Base-by-base conservation (phyloP, 1,140 invertebrate genomes). In the Hypothenemus hampei region DNA sequence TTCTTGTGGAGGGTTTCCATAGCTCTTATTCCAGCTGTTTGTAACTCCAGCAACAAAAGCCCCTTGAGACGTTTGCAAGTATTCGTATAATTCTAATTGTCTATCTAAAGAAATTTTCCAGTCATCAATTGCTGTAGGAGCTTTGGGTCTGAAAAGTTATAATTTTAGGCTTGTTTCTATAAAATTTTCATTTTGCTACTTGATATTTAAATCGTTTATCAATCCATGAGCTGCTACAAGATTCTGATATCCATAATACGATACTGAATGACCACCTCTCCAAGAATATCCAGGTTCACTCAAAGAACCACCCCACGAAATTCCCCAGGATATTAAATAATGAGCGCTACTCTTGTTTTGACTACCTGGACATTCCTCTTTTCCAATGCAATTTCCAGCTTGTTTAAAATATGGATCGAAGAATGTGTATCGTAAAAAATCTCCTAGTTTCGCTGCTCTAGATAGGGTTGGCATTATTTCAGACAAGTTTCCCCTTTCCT, bases 341-440 rank as follows among this genome's bases (percentile, higher is more conserved):
- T 54, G 57, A 13, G 57, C 15, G 23, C 43, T 53, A n/a, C 29
- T 44, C 23, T 53, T 58, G 16, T 46, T 49, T 6, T 15, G 35
- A 3, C 39, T 26, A 39, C 22, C 18, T 31, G 41, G 49, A 18
- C 57, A 58, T 21, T 24, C 35, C 16, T 29, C 18, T 43, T 48
- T 41, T 15, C 41, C 48, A 8, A 39, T 46, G 23, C 57, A 58
- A 18, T 47, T 22, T 33, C 57, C 57, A 39, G 24, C 50, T 33
- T 18, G 29, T 36, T 59, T 59, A 24, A 59, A 59, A 21, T 54
- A 29, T 36, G 33, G 48, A 23, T 59, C 57, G 23, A 54, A 59
- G n/a, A 59, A 43, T n/a, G 45, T 35, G 37, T 59, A 59, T 6
- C 57, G 33, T 7, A 59, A 33, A 29, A 54, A 59, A 20, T 59